A percentile compares a stretch with the other conserved stretches of the same genome.
These are phyloP conservation scores for Rhea pennata DNA, from an alignment of 2,113 vertebrate genomes.

Conservation along the genomic window DNA sequence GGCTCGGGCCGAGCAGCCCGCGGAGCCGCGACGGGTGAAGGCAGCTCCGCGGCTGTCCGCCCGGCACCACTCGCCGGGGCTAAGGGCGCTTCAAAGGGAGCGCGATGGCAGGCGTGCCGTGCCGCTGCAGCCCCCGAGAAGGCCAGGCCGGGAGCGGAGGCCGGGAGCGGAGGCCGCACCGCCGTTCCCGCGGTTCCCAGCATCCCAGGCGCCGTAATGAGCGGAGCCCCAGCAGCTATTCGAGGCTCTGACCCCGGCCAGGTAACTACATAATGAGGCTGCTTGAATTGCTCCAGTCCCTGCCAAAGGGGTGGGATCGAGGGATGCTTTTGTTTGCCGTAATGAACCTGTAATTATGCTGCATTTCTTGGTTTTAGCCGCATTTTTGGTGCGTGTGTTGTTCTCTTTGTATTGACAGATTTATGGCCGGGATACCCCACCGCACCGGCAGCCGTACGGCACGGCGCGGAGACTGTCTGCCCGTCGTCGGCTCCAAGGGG, in stretches of 20 bases:
- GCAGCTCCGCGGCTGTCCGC: no score
- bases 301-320: conserved; percentile 75
- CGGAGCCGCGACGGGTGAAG: no score
- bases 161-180: no score
- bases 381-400: conserved; percentile 71
- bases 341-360: conserved; percentile 79
- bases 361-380: conserved; percentile 75
- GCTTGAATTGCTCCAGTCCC: conserved; percentile 71
- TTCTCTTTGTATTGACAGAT: conserved; percentile 78
- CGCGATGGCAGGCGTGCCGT: no score
- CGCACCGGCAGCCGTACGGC: conserved; percentile 28
- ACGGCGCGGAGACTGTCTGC: conserved; percentile 67
- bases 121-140: no score
- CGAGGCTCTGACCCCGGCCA: conserved; percentile 68
- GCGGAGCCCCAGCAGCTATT: conserved; percentile 55
- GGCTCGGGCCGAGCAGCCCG: not conserved
- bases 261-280: conserved; percentile 78
- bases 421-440: conserved; percentile 63
- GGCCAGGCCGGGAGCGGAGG: no score
- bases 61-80: no score
- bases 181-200: not conserved
- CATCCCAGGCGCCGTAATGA: conserved; percentile 43
- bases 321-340: conserved; percentile 77
- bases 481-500: conserved; percentile 27
- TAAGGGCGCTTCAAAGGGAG: no score